Conservation (phyloP, 2,888 invertebrate genomes). For the Dryobotodes eremita region DNA sequence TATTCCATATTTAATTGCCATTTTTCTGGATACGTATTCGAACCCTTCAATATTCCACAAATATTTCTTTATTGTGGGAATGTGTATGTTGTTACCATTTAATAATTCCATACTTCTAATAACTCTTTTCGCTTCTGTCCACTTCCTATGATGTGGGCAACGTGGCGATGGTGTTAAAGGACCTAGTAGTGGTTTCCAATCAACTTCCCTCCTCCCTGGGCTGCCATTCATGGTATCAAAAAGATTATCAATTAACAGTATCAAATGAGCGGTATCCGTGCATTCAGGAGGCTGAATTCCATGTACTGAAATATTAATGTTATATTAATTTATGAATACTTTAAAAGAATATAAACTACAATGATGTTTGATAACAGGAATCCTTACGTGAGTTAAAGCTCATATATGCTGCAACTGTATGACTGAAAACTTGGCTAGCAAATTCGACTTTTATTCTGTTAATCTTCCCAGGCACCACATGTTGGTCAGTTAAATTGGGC, state of each 20-base stretch:
- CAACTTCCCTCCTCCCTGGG: background rate
- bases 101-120: conserved; percentile 15
- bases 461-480: conserved; percentile 18
- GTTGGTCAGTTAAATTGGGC: conserved; percentile 9
- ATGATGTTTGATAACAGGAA: background rate
- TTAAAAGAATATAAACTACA: background rate
- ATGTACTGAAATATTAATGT: conserved; percentile 3
- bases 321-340: background rate
- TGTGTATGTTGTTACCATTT: background rate
- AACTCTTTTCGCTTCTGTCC: conserved; percentile 8
- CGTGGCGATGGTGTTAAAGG: background rate
- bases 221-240: conserved; percentile 30
- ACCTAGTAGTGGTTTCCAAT: conserved; percentile 13
- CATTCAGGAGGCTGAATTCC: conserved; percentile 3
- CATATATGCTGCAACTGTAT: conserved; percentile 1
- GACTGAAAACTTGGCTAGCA: conserved; percentile 14
- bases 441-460: conserved; percentile 10
- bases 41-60: conserved; percentile 23
- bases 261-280: conserved; percentile 8
- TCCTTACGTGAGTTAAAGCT: background rate
- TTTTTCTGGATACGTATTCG: background rate
- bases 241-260: conserved; percentile 18
- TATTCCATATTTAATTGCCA: conserved; percentile 8
- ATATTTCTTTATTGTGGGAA: conserved; percentile 7
- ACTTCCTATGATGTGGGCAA: conserved; percentile 10